Base-by-base conservation (phyloP, 2,797 vertebrate genomes). In the Chelon auratus region DNA sequence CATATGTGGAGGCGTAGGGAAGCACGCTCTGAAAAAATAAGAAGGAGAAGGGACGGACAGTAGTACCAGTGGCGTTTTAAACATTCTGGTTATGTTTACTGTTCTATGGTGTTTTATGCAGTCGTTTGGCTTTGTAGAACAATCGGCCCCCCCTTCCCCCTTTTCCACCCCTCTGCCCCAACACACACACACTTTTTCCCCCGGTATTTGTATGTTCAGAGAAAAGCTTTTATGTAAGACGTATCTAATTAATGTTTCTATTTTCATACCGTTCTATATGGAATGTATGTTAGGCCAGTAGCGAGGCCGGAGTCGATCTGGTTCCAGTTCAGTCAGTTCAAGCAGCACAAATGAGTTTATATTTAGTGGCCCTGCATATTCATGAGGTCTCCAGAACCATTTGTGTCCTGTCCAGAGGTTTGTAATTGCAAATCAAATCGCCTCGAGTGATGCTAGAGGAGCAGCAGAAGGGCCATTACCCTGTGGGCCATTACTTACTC, bases 191-290 rank as follows among this genome's bases (percentile, higher is more conserved):
- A 36, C 12, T n/a, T 58, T 65, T 33, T 4, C 62, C 30, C 79
- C 71, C n/a, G 1, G 80, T 92, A 84, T 92, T 91, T 89, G 61
- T 92, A 87, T 88, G 88, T 88, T 84, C 42, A 79, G 75, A 89
- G 70, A 84, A 81, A 75, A 73, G 82, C 85, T 89, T 92, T 90
- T 91, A 72, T 85, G 90, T 91, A 82, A 73, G 73, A 86, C 84
- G 86, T 89, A 90, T 78, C 74, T 81, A 89, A 90, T 91, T 85
- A 86, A 73, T 87, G 86, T 92, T 91, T 92, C 86, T 91, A 93
- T 91, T 93, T 92, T 93, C 91, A 91, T 92, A 90, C 85, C 78
- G 87, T 89, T 88, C 72, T 90, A 83, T 84, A 77, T 86, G 76
- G 90, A 92, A 91, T 88, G 87, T 91, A 91, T 70, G 81, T 91